Conservation (phyloP, 2,113 vertebrate species). For the Cryptomyrus ogoouensis region DNA sequence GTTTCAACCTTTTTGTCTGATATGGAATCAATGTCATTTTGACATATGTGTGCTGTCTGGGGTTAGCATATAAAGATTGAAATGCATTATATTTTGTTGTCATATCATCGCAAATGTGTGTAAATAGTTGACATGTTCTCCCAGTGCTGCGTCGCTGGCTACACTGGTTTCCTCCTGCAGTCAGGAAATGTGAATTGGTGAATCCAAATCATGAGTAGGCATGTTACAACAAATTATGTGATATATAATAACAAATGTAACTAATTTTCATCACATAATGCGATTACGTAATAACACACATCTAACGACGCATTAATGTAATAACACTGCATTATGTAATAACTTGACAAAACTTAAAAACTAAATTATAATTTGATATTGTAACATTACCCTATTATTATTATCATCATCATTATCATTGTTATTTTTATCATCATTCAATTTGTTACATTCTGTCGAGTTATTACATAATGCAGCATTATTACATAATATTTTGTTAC, state of each 20-base stretch:
- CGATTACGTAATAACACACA: neutral
- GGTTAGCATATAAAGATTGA: too few species aligned
- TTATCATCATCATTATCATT: too few species aligned
- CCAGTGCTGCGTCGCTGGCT: neutral
- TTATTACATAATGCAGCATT: neutral
- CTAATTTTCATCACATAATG: neutral
- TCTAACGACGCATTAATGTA: neutral
- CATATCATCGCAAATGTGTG: neutral
- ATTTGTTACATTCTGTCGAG: neutral
- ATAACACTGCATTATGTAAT: neutral
- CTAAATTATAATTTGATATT: neutral
- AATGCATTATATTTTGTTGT: too few species aligned
- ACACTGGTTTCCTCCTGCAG: neutral
- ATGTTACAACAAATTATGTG: neutral
- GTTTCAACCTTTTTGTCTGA: too few species aligned
- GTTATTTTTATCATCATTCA: neutral
- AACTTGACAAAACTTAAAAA: neutral
- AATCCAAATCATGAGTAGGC: neutral
- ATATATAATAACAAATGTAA: neutral
- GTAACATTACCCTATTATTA: neutral
- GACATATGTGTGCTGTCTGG: too few species aligned
- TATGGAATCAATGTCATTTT: too few species aligned
- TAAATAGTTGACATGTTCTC: neutral
- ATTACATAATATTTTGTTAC: neutral
- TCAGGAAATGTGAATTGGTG: neutral